These are phyloP conservation scores for Steatocranus sp. DNA, from an alignment of 2,797 vertebrate genomes.

Conservation along the genomic window DNA sequence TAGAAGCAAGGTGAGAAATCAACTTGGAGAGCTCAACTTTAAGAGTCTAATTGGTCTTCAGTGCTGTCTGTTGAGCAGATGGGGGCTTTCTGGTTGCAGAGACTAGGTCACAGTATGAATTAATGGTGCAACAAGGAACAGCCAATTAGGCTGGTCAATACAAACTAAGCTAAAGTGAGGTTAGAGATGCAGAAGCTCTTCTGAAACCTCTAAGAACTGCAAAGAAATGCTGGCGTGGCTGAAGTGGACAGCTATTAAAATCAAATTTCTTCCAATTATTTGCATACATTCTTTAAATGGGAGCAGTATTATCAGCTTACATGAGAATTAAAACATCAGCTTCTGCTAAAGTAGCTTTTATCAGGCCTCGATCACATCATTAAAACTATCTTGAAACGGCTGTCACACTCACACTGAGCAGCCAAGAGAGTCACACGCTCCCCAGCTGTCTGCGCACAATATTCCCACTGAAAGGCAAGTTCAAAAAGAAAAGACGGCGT, in stretches of 20 bases:
- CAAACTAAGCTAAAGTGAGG: slow-evolving; percentile 35
- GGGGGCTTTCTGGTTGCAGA: slow-evolving; percentile 40
- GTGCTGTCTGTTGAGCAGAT: slow-evolving; percentile 52
- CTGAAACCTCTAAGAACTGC: slow-evolving; percentile 1
- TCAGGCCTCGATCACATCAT: slow-evolving; percentile 47
- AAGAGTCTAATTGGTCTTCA: slow-evolving; percentile 43
- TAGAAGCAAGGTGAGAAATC: slow-evolving; percentile 42
- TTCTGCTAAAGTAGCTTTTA: slow-evolving; percentile 22
- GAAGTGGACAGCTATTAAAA: not conserved
- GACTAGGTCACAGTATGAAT: slow-evolving; percentile 47
- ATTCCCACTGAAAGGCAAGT: slow-evolving; percentile 62
- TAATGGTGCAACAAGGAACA: slow-evolving; percentile 53
- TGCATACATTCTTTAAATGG: not conserved
- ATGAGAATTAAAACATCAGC: not conserved
- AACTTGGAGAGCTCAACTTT: slow-evolving; percentile 30
- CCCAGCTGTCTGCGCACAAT: slow-evolving; percentile 46
- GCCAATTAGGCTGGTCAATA: slow-evolving; percentile 48
- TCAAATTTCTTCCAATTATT: not conserved
- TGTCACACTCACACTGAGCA: slow-evolving; percentile 28
- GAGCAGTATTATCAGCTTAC: not conserved
- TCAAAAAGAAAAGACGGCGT: slow-evolving; percentile 57
- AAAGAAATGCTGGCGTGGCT: slow-evolving; percentile 4
- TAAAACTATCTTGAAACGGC: slow-evolving; percentile 43
- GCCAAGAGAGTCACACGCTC: slow-evolving; percentile 37
- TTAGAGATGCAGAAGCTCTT: slow-evolving; percentile 16